A percentile compares a stretch with the other conserved stretches of the same genome.
Conservation (phyloP, 2,113 vertebrate species). For the Labrus mixtus region DNA sequence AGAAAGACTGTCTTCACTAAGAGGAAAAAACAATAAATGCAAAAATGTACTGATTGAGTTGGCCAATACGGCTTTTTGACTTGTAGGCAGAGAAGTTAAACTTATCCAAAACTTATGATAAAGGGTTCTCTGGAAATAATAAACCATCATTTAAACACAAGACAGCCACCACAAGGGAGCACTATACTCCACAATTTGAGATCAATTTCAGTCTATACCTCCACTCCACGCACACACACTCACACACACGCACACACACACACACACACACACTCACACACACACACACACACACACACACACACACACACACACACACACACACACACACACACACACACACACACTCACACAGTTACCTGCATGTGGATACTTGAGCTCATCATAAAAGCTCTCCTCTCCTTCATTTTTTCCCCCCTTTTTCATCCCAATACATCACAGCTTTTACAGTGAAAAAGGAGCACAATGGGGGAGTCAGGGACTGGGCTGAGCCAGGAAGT, state of each 20-base stretch:
- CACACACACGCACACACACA: constrained; percentile 12
- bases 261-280: background rate
- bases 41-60: no score
- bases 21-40: no score
- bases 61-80: background rate
- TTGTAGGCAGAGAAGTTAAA: background rate
- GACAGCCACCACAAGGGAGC: constrained; percentile 49
- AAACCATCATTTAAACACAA: background rate
- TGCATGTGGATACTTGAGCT: constrained; percentile 19
- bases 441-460: constrained; percentile 34
- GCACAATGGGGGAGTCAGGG: constrained; percentile 26
- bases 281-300: constrained; percentile 19
- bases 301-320: constrained; percentile 2
- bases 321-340: constrained; percentile 7
- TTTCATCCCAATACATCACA: constrained; percentile 46
- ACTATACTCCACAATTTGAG: constrained; percentile 43
- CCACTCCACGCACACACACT: constrained; percentile 1
- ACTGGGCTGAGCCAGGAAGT: constrained; percentile 20
- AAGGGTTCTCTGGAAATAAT: background rate
- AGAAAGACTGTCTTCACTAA: no score
- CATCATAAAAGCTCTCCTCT: constrained; percentile 36
- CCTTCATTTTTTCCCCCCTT: background rate
- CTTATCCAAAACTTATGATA: background rate
- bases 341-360: constrained; percentile 13
- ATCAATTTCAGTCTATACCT: background rate